Conservation (phyloP, 2,888 invertebrate genomes). For the Ormyrus nitidulus region DNA sequence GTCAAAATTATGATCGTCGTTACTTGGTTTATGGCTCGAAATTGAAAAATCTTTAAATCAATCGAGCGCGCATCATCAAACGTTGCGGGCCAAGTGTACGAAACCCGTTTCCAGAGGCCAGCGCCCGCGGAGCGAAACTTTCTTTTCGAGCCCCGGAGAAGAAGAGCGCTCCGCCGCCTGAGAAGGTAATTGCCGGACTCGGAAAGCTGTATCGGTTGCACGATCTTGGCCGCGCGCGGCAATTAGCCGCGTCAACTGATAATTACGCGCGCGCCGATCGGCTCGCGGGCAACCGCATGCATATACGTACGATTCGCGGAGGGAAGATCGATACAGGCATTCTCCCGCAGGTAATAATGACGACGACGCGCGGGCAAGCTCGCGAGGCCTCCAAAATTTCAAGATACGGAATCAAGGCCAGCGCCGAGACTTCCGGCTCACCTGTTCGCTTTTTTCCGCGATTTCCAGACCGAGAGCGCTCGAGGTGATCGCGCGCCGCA, state of each 20-base stretch:
- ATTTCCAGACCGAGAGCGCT: not conserved
- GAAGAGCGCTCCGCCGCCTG: too few species aligned
- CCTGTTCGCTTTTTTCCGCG: constrained; percentile 3
- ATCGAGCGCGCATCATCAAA: too few species aligned
- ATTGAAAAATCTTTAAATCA: too few species aligned
- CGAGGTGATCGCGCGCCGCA: not conserved
- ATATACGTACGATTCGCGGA: constrained; percentile 42
- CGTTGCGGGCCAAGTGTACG: too few species aligned
- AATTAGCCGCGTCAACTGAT: constrained; percentile 61
- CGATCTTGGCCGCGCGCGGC: constrained; percentile 23
- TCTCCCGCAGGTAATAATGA: not conserved
- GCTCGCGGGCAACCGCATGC: not conserved
- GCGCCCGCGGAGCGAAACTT: too few species aligned
- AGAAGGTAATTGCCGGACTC: constrained; percentile 26
- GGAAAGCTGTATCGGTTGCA: constrained; percentile 41
- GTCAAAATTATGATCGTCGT: too few species aligned
- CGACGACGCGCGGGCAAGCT: not conserved
- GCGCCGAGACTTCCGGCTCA: constrained; percentile 24
- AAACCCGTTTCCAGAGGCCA: too few species aligned
- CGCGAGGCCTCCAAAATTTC: not conserved
- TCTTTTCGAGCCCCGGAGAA: too few species aligned
- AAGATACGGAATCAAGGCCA: constrained; percentile 49
- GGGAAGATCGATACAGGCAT: not conserved
- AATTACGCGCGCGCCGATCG: constrained; percentile 55
- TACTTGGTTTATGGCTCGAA: too few species aligned